Conservation (phyloP, 2,888 invertebrate genomes). For the Creontiades dilutus region DNA sequence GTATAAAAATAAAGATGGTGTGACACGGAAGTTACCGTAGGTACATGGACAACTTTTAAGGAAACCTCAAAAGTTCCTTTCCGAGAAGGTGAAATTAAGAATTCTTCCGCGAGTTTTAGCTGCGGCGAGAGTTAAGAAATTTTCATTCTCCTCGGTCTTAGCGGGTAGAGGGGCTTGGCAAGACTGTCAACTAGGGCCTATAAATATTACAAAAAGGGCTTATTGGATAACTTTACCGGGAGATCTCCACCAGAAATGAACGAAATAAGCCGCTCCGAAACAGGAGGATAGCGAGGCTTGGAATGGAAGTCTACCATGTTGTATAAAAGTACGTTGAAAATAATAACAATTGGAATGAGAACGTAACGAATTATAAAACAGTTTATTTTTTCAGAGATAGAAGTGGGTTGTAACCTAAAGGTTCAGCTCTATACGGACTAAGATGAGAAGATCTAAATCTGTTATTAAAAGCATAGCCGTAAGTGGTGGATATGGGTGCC, state of each 20-base stretch:
- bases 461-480: no score
- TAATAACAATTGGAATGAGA: no score
- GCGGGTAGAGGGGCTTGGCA: not conserved
- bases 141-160: slow-evolving; percentile 29
- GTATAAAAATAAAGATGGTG: not conserved
- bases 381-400: no score
- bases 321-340: no score
- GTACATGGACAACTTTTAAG: not conserved
- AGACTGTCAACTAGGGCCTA: slow-evolving; percentile 43
- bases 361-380: no score
- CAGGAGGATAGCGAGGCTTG: not conserved
- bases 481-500: no score
- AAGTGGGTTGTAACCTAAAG: no score
- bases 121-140: slow-evolving; percentile 43
- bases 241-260: no score
- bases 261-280: not conserved
- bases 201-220: slow-evolving; percentile 47
- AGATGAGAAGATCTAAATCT: no score
- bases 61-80: not conserved
- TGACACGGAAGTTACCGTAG: not conserved
- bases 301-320: no score
- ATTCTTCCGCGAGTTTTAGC: slow-evolving; percentile 30
- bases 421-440: no score
- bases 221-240: slow-evolving; percentile 50
- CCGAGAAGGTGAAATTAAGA: slow-evolving; percentile 50